Base-by-base conservation (phyloP, 2,888 invertebrate species). In the Volucella zonaria region DNA sequence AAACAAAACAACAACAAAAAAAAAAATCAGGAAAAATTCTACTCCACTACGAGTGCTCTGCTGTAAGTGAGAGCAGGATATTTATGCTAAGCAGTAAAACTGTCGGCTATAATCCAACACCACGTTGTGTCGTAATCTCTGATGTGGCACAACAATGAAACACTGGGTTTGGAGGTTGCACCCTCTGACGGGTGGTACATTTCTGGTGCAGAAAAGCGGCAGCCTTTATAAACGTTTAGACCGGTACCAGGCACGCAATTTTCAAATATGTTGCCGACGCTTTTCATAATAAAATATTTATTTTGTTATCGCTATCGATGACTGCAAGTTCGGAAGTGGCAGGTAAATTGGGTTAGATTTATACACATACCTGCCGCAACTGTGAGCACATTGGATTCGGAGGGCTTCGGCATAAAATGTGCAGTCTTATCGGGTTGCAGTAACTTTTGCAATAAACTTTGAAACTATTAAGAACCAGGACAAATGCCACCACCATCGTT, bases 221-320 rank as follows among this genome's bases (percentile, higher is more conserved):
- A 38, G 68, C 40, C 31, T 18, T 3, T 49, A 51, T 51, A 51
- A 64, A 43, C 58, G 31, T 56, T 75, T 40, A 45, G 61, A 52
- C 45, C 68, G 61, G 83, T 85, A n/a, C 83, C 76, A 76, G 80
- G 80, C 83, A 85, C 83, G 83, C 83, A 85, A 85, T 85, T 85
- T 80, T 85, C 76, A 76, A 80, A 83, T 75, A 75, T 83, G 49
- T 45, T 58, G 31, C 67, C 49, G 9, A 49, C 61, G 66, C 73
- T 49, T 64, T 15, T 59, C 31, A 58, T 75, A 66, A 80, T 80
- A 80, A 76, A 74, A 67, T 68, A 58, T 75, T 59, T 56, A 76
- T 23, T 18, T 61, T 68, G 62, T 70, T 78, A 67, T 52, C 76
- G 79, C 23, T 71, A 76, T 80, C 66, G 83, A 75, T 66, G 64